These are phyloP conservation scores for Drosophila lowei DNA, from an alignment of 1,140 invertebrate genomes.

Conservation along the genomic window DNA sequence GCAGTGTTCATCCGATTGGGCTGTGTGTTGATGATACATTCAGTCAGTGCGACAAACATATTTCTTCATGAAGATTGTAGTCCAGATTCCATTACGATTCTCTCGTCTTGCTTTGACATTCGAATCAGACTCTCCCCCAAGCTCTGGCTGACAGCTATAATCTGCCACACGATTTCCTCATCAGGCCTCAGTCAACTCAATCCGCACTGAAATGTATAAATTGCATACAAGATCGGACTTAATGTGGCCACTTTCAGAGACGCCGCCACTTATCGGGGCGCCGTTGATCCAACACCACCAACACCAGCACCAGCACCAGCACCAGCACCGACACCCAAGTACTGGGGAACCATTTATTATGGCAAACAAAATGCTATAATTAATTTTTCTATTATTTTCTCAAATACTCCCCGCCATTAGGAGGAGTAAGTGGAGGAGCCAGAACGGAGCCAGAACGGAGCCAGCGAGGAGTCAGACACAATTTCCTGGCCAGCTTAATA, in stretches of 20 bases:
- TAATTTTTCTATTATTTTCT: constrained; percentile 72
- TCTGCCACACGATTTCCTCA: constrained; percentile 43
- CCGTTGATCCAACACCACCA: constrained; percentile 50
- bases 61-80: too few species aligned
- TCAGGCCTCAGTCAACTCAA: constrained; percentile 34
- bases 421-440: constrained; percentile 14
- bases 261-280: constrained; percentile 63
- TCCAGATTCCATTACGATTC: constrained; percentile 19
- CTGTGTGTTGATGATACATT: too few species aligned
- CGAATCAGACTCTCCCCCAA: constrained; percentile 6
- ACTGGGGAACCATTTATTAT: constrained; percentile 66
- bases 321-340: constrained; percentile 43
- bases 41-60: too few species aligned
- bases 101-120: constrained; percentile 5
- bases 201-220: constrained; percentile 52
- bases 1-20: too few species aligned
- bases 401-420: constrained; percentile 40
- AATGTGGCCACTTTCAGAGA: constrained; percentile 66
- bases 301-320: constrained; percentile 33
- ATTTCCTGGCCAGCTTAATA: constrained; percentile 68
- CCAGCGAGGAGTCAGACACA: constrained; percentile 56
- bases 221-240: constrained; percentile 59
- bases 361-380: constrained; percentile 73
- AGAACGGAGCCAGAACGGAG: constrained; percentile 49
- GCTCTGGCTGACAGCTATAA: constrained; percentile 11